Percentiles rank a stretch among this genome's conserved stretches.
Conservation (phyloP, 2,888 invertebrate species). For the Leucozona laternaria region DNA sequence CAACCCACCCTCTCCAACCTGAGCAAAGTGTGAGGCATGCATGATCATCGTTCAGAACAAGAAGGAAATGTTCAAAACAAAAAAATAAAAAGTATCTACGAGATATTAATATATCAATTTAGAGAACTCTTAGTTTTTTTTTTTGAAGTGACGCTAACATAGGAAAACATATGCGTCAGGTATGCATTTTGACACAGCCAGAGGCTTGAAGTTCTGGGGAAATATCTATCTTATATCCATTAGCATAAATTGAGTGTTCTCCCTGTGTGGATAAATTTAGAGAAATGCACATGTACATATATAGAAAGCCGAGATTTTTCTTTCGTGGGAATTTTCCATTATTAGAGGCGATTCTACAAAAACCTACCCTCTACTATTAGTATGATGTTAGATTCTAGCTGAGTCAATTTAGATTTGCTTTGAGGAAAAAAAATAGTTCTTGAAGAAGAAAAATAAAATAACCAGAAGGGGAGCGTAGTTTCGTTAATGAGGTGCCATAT, state of each 20-base stretch:
- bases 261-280: background rate
- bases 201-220: constrained; percentile 16
- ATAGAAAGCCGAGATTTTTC: background rate
- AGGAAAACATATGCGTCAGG: constrained; percentile 13
- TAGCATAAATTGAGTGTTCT: background rate
- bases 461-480: background rate
- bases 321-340: constrained; percentile 61
- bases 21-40: constrained; percentile 21
- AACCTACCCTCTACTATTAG: background rate
- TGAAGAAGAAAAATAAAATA: background rate
- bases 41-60: constrained; percentile 29
- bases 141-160: constrained; percentile 26
- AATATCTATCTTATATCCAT: background rate
- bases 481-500: constrained; percentile 48
- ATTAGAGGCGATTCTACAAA: background rate
- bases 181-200: constrained; percentile 36
- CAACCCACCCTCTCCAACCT: background rate
- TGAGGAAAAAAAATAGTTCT: constrained; percentile 23
- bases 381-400: constrained; percentile 27
- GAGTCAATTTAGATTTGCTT: constrained; percentile 32
- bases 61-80: constrained; percentile 51
- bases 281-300: too few relatives aligned
- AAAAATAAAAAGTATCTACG: constrained; percentile 22
- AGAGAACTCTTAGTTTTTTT: background rate
- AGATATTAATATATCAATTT: constrained; percentile 42